A percentile compares a stretch with the other conserved stretches of the same genome.
Conservation (phyloP, 2,797 vertebrate species). For the Neosilurus hyrtlii region DNA sequence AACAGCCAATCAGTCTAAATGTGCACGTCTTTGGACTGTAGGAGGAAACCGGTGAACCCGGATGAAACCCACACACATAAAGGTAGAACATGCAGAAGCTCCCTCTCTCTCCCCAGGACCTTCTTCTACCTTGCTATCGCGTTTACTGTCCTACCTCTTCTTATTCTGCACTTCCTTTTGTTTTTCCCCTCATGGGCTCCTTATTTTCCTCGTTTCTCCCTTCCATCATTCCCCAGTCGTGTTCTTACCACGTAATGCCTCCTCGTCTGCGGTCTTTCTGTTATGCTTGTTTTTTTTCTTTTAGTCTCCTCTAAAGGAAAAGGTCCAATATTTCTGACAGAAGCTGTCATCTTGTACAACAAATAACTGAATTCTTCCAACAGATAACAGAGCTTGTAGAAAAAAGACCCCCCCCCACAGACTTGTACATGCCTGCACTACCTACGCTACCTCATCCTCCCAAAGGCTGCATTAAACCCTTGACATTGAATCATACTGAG, state of each 20-base stretch:
- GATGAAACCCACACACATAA: no score
- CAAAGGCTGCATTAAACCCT: conserved; percentile 38
- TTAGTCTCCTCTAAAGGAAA: not conserved
- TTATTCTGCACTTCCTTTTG: conserved; percentile 3
- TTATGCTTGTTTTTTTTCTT: no score
- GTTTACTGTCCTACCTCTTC: no score
- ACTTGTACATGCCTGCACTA: not conserved
- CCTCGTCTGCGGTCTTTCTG: not conserved
- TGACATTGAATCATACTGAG: conserved; percentile 16
- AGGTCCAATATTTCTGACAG: conserved; percentile 2
- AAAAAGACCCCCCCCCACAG: not conserved
- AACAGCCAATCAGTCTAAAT: no score
- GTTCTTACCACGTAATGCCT: not conserved
- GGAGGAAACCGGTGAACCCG: no score
- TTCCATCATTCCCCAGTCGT: not conserved
- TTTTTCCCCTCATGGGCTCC: not conserved
- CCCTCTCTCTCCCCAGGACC: no score
- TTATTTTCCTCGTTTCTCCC: conserved; percentile 19
- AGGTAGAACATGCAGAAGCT: no score
- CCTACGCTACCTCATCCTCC: not conserved
- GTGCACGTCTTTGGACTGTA: no score
- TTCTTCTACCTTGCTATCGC: not conserved
- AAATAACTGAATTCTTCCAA: not conserved
- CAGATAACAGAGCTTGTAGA: not conserved
- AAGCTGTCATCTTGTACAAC: conserved; percentile 1